These are phyloP conservation scores for Australoheros facetus DNA, from an alignment of 2,797 vertebrate genomes.

Conservation along the genomic window DNA sequence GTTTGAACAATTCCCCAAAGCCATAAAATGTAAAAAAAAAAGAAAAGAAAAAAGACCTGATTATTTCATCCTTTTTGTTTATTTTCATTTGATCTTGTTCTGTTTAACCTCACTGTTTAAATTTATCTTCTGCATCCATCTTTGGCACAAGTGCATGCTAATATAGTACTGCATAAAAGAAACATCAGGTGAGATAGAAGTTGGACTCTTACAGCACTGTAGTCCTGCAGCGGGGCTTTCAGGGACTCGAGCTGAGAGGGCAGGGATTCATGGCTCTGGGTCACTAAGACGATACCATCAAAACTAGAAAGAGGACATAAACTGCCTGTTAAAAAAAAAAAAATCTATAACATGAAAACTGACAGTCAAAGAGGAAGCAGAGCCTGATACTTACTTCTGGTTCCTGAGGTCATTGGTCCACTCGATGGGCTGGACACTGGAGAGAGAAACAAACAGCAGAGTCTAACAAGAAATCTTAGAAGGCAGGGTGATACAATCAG, in stretches of 20 bases:
- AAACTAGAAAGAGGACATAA: slow-evolving; percentile 63
- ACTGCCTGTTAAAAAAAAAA: not conserved
- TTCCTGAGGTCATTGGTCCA: slow-evolving; percentile 78
- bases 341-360: not conserved
- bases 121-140: not conserved
- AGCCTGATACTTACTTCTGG: slow-evolving; percentile 74
- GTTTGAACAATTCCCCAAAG: too few relatives aligned
- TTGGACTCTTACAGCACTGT: slow-evolving; percentile 75
- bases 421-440: slow-evolving; percentile 78
- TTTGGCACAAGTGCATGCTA: not conserved
- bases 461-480: not conserved
- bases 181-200: not conserved
- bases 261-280: slow-evolving; percentile 71
- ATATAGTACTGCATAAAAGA: not conserved
- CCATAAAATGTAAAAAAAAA: too few relatives aligned
- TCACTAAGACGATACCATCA: slow-evolving; percentile 82
- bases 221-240: slow-evolving; percentile 78
- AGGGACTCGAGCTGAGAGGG: slow-evolving; percentile 72
- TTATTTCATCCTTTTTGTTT: not conserved
- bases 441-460: slow-evolving; percentile 41
- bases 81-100: not conserved
- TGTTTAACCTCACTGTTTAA: not conserved
- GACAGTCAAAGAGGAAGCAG: not conserved
- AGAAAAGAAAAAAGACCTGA: too few relatives aligned
- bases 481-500: not conserved